These are phyloP conservation scores for Netelia virgata DNA, from an alignment of 2,888 invertebrate genomes.

Conservation along the genomic window DNA sequence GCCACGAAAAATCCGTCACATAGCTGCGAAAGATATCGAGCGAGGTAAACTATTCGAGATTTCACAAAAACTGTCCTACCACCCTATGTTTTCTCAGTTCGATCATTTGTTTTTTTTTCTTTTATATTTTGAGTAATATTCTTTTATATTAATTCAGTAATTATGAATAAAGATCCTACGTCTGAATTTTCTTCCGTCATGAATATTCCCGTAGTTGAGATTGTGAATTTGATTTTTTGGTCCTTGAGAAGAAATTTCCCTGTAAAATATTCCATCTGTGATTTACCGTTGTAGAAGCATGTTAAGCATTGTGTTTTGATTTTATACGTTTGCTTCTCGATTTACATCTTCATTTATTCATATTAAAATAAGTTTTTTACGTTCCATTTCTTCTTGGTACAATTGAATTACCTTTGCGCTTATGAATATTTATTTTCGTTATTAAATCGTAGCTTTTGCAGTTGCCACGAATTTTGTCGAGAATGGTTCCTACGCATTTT, in stretches of 20 bases:
- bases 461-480: neutral
- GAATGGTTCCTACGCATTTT: neutral
- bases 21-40: constrained; percentile 76
- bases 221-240: constrained; percentile 19
- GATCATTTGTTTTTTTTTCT: neutral
- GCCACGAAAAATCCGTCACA: constrained; percentile 71
- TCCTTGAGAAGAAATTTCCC: neutral
- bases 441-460: constrained; percentile 50
- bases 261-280: constrained; percentile 22
- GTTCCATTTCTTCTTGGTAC: constrained; percentile 11
- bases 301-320: constrained; percentile 23
- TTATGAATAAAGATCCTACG: constrained; percentile 34
- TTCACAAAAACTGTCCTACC: constrained; percentile 79
- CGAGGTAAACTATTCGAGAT: constrained; percentile 77
- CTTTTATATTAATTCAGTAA: constrained; percentile 14
- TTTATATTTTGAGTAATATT: no score
- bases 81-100: constrained; percentile 71
- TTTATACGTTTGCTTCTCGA: constrained; percentile 28
- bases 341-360: constrained; percentile 52
- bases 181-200: constrained; percentile 31
- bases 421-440: constrained; percentile 58
- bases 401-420: constrained; percentile 44
- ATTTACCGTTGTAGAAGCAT: constrained; percentile 40
- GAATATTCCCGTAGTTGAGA: constrained; percentile 28
- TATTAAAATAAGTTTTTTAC: constrained; percentile 7